These are phyloP conservation scores for Microcebus ravelobensis DNA, from an alignment of 2,113 vertebrate species.

Conservation along the genomic window DNA sequence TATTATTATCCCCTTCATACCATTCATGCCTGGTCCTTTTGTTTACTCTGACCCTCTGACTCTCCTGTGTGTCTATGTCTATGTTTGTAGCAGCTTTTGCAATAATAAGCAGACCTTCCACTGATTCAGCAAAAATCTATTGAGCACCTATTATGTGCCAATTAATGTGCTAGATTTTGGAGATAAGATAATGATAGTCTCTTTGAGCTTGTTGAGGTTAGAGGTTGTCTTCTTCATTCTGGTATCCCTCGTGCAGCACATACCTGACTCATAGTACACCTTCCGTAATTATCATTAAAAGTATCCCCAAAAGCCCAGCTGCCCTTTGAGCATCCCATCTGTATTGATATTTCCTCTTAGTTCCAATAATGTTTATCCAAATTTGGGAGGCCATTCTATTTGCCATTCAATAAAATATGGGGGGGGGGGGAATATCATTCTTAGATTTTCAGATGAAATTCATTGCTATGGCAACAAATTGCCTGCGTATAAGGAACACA, in stretches of 20 bases:
- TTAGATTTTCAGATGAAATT: constrained; percentile 52
- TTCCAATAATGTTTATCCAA: background rate
- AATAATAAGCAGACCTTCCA: background rate
- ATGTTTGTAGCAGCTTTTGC: background rate
- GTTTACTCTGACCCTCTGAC: background rate
- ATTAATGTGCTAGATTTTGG: background rate
- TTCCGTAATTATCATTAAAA: background rate
- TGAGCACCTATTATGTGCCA: background rate
- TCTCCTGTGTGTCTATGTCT: background rate
- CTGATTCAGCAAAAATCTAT: background rate
- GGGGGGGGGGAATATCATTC: background rate
- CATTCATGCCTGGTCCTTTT: background rate
- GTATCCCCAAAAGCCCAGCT: background rate
- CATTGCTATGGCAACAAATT: background rate
- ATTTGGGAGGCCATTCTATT: background rate
- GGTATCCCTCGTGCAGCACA: background rate
- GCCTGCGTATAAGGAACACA: background rate
- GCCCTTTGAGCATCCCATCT: background rate
- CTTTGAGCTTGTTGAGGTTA: background rate
- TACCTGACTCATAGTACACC: background rate
- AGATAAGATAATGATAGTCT: background rate
- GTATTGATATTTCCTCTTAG: background rate
- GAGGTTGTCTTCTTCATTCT: background rate
- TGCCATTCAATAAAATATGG: background rate
- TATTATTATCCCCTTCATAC: background rate